Conservation (phyloP, 2,113 vertebrate genomes). For the Noturus placidus region DNA sequence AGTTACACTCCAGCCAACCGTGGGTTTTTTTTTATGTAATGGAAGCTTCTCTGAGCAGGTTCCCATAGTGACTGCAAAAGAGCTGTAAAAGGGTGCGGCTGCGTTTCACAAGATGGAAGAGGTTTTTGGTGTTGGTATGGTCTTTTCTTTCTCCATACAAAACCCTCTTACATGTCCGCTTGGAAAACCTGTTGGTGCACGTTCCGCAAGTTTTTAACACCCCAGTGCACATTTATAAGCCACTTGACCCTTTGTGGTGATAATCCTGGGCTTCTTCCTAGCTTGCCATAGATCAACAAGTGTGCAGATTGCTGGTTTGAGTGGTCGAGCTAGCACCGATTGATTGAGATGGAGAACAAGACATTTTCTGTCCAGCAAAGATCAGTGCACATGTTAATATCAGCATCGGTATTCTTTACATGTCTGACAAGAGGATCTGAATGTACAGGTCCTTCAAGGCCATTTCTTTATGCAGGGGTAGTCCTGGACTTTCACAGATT, state of each 20-base stretch:
- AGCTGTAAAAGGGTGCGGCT: constrained; percentile 41
- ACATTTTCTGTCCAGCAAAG: not conserved
- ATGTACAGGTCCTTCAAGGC: constrained; percentile 8
- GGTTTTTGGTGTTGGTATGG: constrained; percentile 5
- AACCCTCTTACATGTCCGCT: constrained; percentile 4
- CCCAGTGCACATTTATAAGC: constrained; percentile 26
- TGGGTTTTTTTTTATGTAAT: constrained; percentile 46
- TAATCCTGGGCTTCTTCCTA: constrained; percentile 39
- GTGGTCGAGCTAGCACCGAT: constrained; percentile 1
- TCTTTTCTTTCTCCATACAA: not conserved
- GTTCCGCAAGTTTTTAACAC: constrained; percentile 34
- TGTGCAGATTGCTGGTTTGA: constrained; percentile 35
- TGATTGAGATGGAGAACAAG: not conserved
- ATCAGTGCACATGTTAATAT: not conserved
- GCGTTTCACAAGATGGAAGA: constrained; percentile 30
- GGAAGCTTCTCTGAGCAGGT: constrained; percentile 46
- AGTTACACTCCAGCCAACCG: constrained; percentile 44
- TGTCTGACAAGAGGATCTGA: not conserved
- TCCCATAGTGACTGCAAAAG: constrained; percentile 49
- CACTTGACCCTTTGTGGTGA: constrained; percentile 32
- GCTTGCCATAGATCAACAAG: constrained; percentile 36
- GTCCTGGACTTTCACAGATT: not conserved
- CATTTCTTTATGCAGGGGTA: not conserved
- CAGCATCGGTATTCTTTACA: not conserved
- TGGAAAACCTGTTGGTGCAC: constrained; percentile 28